phyloP scores from a whole-genome alignment of 2,113 vertebrate species.

The Antechinus stuartii region DNA sequence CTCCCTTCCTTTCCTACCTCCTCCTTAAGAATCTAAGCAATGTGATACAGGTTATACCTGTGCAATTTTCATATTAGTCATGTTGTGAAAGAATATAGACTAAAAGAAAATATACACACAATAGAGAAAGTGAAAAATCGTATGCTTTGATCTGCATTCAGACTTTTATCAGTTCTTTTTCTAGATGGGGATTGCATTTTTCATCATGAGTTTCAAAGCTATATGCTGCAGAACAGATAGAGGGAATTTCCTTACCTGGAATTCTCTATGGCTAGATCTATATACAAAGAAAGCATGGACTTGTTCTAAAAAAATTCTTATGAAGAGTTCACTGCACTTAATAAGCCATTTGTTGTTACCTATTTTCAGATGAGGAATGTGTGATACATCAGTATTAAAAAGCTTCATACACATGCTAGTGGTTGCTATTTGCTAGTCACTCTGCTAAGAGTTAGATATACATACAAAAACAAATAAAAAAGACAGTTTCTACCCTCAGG shows the following conservation, averaged over 20 bases:
- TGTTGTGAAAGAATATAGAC: background rate
- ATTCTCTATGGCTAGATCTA: background rate
- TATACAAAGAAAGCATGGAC: background rate
- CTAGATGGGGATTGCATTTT: background rate
- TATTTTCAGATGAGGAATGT: conserved; percentile 37
- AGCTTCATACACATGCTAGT: background rate
- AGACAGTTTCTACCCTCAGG: background rate
- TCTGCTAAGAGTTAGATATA: background rate
- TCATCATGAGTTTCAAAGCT: background rate
- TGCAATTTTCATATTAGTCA: background rate
- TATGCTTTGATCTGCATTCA: background rate
- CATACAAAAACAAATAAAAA: background rate
- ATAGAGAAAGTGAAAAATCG: background rate
- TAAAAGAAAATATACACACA: background rate
- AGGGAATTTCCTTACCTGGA: background rate
- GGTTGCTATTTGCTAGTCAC: background rate
- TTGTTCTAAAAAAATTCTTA: background rate
- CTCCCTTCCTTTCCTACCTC: background rate
- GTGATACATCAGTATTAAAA: conserved; percentile 33
- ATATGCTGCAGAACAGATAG: background rate
- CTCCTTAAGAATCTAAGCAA: background rate
- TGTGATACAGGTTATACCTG: background rate
- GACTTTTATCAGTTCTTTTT: background rate
- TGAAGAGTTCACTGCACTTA: background rate
- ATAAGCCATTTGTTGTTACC: background rate